A percentile compares a stretch with the other conserved stretches of the same genome.
Conservation (phyloP, 2,797 vertebrate species). For the Lepidocolaptes lacrymiger region DNA sequence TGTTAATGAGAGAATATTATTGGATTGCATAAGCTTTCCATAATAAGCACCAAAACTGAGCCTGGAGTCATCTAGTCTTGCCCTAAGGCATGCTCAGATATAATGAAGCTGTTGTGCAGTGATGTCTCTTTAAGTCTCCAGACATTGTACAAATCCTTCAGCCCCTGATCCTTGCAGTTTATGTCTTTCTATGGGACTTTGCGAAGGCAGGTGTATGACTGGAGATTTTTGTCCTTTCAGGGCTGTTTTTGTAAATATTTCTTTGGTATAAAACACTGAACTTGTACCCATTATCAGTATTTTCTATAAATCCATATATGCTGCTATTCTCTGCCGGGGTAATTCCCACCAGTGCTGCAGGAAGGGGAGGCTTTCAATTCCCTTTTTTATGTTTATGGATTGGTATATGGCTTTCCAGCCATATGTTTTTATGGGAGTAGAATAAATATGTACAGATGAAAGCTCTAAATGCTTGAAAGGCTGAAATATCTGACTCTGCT, state of each 20-base stretch:
- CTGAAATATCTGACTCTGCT: not conserved
- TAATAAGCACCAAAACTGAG: not conserved
- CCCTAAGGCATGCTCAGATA: not conserved
- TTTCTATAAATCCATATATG: not conserved
- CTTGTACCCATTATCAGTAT: not conserved
- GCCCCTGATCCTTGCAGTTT: accelerated
- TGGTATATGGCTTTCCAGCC: not conserved
- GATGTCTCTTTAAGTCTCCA: not conserved
- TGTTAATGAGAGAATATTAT: not conserved
- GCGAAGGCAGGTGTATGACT: accelerated
- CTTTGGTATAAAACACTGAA: not conserved
- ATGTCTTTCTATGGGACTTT: no score
- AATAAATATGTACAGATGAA: not conserved
- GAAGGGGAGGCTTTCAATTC: not conserved
- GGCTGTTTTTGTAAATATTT: not conserved
- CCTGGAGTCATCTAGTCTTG: not conserved
- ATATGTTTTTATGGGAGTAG: not conserved
- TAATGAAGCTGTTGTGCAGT: not conserved
- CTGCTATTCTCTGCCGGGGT: not conserved
- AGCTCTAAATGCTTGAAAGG: not conserved
- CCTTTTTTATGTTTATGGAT: not conserved
- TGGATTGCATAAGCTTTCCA: not conserved
- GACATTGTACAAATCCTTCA: accelerated
- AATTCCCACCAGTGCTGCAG: not conserved
- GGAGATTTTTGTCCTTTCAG: not conserved